phyloP scores from a whole-genome alignment of 2,797 vertebrate genomes.

The Labeo calbasu region DNA sequence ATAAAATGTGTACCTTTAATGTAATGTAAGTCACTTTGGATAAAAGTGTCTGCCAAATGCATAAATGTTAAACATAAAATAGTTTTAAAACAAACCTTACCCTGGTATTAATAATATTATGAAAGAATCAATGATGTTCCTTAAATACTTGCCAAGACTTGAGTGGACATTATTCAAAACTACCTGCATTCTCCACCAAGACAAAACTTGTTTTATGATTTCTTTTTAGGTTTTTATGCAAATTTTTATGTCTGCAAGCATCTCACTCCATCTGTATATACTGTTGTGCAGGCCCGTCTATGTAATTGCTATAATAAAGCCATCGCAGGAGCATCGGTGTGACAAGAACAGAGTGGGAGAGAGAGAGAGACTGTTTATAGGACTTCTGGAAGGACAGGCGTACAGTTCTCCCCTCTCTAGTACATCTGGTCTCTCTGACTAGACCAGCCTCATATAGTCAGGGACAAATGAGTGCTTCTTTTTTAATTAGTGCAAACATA shows the following conservation, averaged over 20 bases:
- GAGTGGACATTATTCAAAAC: neutral
- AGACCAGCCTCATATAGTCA: constrained; percentile 47
- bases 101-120: neutral
- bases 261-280: constrained; percentile 38
- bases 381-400: constrained; percentile 74
- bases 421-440: constrained; percentile 44
- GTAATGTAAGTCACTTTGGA: no score
- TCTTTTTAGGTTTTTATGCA: constrained; percentile 44
- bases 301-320: constrained; percentile 62
- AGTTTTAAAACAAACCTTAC: neutral
- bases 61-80: neutral
- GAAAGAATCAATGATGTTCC: no score
- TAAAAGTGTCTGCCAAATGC: no score
- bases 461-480: constrained; percentile 59
- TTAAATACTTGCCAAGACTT: neutral
- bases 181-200: neutral
- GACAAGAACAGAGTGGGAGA: constrained; percentile 53
- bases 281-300: constrained; percentile 41
- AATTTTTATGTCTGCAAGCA: constrained; percentile 47
- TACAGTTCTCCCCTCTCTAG: constrained; percentile 65
- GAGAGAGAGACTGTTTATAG: constrained; percentile 61
- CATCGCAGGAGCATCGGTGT: constrained; percentile 48
- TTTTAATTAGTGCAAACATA: constrained; percentile 64
- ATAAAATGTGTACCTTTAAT: no score
- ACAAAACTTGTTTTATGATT: constrained; percentile 12